A percentile compares a stretch with the other conserved stretches of the same genome.
phyloP scores from a whole-genome alignment of 1,140 invertebrate species.

The Eumeta japonica region DNA sequence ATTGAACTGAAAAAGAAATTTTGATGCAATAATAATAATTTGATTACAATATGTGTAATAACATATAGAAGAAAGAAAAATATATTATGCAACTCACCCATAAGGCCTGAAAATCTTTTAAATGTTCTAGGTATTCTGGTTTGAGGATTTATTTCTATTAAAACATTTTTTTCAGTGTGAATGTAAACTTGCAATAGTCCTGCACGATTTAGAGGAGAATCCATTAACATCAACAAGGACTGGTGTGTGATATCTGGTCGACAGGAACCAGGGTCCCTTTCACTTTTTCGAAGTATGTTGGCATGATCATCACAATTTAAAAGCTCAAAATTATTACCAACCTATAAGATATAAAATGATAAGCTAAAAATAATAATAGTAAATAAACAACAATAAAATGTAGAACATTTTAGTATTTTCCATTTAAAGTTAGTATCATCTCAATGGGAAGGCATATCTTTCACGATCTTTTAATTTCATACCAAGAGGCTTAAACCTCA shows the following conservation, averaged over 20 bases:
- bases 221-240: conserved; percentile 93
- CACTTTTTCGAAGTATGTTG: conserved; percentile 79
- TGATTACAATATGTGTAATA: neutral
- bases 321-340: conserved; percentile 84
- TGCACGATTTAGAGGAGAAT: conserved; percentile 92
- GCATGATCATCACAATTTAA: conserved; percentile 93
- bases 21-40: conserved; percentile 5
- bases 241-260: conserved; percentile 95
- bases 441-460: neutral
- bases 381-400: too few species aligned
- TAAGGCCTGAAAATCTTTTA: conserved; percentile 96
- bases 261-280: conserved; percentile 78
- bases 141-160: conserved; percentile 98
- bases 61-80: neutral
- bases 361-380: too few species aligned
- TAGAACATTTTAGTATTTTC: too few species aligned
- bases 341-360: conserved; percentile 54
- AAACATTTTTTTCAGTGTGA: conserved; percentile 93
- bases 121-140: conserved; percentile 98
- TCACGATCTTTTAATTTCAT: too few species aligned
- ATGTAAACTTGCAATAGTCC: conserved; percentile 91
- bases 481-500: too few species aligned
- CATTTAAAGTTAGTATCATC: too few species aligned
- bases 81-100: conserved; percentile 68
- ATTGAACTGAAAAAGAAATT: conserved; percentile 76